Evolutionary conservation across 2,113 vertebrate species (phyloP).

Genomic region (Paramormyrops kingsleyae): DNA sequence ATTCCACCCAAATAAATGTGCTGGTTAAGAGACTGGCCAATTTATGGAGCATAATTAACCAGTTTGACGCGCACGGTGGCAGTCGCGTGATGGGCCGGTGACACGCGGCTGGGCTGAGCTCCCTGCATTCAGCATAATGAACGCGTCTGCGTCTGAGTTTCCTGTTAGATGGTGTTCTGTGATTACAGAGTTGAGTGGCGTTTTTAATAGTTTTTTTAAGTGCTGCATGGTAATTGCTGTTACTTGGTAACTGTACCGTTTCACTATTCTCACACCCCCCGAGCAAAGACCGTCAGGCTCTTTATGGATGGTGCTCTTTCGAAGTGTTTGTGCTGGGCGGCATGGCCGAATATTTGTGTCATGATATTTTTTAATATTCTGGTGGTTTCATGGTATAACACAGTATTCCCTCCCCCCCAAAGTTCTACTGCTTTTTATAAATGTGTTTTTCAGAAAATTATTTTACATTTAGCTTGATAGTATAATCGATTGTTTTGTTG

Average conservation of each 20-base stretch:
- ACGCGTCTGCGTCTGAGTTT: not conserved
- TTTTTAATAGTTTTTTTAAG: not conserved
- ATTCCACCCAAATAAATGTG: not conserved
- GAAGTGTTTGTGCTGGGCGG: not conserved
- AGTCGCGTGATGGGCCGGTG: not conserved
- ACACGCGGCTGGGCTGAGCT: not conserved
- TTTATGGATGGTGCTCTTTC: not conserved
- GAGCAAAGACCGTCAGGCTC: not conserved
- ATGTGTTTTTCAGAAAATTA: not conserved
- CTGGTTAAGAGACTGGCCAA: not conserved
- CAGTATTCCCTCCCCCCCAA: not conserved
- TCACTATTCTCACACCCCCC: not conserved
- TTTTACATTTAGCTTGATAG: not conserved
- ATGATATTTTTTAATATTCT: not conserved
- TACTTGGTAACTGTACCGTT: not conserved
- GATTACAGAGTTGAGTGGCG: not conserved
- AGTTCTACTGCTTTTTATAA: not conserved
- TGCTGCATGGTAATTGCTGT: constrained; percentile 2
- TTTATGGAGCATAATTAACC: not conserved
- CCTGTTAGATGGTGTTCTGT: not conserved
- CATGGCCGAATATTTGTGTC: not conserved
- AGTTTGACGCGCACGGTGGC: not conserved
- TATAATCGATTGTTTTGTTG: not conserved
- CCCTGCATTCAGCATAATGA: not conserved
- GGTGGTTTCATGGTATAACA: not conserved